Conservation (phyloP, 1,140 invertebrate species). For the Drosophila ficusphila region DNA sequence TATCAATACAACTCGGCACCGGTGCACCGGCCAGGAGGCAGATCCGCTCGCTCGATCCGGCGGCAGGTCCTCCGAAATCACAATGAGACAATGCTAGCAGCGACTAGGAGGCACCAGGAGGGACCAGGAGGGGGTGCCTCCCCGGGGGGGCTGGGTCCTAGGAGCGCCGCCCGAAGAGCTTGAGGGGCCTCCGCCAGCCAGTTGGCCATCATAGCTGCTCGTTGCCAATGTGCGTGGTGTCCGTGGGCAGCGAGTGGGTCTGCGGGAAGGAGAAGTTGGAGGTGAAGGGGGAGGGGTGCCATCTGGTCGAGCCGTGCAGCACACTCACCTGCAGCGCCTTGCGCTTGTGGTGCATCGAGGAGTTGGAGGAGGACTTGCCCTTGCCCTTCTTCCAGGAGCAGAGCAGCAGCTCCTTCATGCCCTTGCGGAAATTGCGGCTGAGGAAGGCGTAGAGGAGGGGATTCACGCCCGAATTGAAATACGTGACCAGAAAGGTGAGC, state of each 20-base stretch:
- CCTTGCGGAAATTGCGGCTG: constrained; percentile 90
- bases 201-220: constrained; percentile 82
- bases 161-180: constrained; percentile 57
- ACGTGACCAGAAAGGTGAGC: constrained; percentile 92
- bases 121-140: constrained; percentile 10
- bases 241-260: constrained; percentile 83
- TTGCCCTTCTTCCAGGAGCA: constrained; percentile 85
- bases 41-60: constrained; percentile 26
- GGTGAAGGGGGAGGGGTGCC: background rate
- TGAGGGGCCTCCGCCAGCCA: constrained; percentile 46
- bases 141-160: constrained; percentile 35
- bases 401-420: constrained; percentile 88
- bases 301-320: background rate
- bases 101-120: no score
- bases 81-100: constrained; percentile 53
- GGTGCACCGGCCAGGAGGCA: constrained; percentile 5
- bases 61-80: constrained; percentile 56
- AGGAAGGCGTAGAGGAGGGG: constrained; percentile 93
- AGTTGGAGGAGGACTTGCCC: constrained; percentile 81
- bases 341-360: constrained; percentile 81
- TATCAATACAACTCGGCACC: constrained; percentile 40
- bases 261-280: constrained; percentile 20
- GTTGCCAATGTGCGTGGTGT: constrained; percentile 83
- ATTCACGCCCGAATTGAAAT: constrained; percentile 93
- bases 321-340: constrained; percentile 77